Evolutionary conservation across 2,888 invertebrate species (phyloP), one percentile per base, ranked within the genome.

Genomic region (Watsonalla binaria): DNA sequence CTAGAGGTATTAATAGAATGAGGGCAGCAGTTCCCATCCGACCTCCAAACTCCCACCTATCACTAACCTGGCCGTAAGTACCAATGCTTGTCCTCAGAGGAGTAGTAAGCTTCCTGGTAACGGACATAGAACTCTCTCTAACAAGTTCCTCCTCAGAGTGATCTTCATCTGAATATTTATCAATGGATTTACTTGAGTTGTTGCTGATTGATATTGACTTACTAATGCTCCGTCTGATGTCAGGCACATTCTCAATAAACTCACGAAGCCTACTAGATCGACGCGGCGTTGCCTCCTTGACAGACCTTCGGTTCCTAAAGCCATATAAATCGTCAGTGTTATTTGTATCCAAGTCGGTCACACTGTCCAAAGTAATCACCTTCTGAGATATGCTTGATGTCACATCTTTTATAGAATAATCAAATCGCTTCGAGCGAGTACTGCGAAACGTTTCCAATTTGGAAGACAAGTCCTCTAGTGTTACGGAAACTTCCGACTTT

Each of bases 11-110:
- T 15, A 89, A 45, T n/a, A 86, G 13, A 11, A 84, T 78, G 39
- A 89, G 65, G 0, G 68, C 45, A 8, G 72, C 60, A 9, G 82
- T 78, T 14, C 90, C 90, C 47, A 84, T 58, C 53, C 76, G 66
- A 0, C 91, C 90, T 51, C 86, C 88, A 67, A 90, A 91, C 59
- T 91, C 90, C 80, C 80, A 84, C 66, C 78, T 78, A 45, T 72
- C 78, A 24, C 72, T 72, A 35, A 75, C 60, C 54, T 72, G 70
- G 8, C 69, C 55, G 4, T 81, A 59, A 56, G 72, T 76, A 53
- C 61, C 78, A 34, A 82, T 68, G 60, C 78, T 83, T 34, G 75
- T 80, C 49, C 85, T 74, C 39, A 86, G 54, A 0, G 91, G 91
- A 47, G 91, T 91, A 2, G 89, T 83, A 46, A 91, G 66, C 60